Conservation (phyloP, 2,888 invertebrate genomes). For the Melanotus villosus region DNA sequence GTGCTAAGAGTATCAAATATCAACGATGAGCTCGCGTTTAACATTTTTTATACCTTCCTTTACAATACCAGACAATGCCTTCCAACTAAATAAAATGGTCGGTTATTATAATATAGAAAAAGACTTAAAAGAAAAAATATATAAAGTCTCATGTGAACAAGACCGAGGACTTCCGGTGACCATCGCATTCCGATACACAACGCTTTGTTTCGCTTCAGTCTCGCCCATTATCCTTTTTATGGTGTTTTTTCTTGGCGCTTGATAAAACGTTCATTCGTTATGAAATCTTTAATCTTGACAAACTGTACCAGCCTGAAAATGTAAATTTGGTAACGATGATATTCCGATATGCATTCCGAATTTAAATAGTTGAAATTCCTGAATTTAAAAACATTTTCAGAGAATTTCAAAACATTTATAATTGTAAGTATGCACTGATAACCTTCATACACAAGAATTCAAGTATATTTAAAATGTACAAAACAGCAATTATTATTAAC, state of each 20-base stretch:
- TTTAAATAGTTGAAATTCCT: too few species aligned
- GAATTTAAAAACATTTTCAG: too few species aligned
- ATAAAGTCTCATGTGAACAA: constrained; percentile 19
- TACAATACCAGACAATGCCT: neutral
- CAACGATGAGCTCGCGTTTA: neutral
- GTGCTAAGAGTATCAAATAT: constrained; percentile 20
- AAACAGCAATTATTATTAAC: too few species aligned
- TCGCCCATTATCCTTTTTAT: neutral
- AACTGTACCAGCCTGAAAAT: too few species aligned
- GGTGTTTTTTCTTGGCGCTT: neutral
- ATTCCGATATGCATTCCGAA: too few species aligned
- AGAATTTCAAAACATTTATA: too few species aligned
- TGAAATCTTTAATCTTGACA: neutral
- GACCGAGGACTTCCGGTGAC: constrained; percentile 31
- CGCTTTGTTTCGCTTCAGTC: constrained; percentile 14
- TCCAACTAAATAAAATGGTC: neutral
- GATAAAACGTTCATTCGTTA: neutral
- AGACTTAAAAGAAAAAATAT: constrained; percentile 1
- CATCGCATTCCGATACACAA: constrained; percentile 30
- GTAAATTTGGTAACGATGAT: too few species aligned
- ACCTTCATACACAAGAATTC: too few species aligned
- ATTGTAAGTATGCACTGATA: too few species aligned
- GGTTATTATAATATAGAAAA: neutral
- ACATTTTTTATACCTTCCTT: neutral
- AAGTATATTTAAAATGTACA: too few species aligned